phyloP scores from a whole-genome alignment of 2,797 vertebrate species.

The Catharus ustulatus region DNA sequence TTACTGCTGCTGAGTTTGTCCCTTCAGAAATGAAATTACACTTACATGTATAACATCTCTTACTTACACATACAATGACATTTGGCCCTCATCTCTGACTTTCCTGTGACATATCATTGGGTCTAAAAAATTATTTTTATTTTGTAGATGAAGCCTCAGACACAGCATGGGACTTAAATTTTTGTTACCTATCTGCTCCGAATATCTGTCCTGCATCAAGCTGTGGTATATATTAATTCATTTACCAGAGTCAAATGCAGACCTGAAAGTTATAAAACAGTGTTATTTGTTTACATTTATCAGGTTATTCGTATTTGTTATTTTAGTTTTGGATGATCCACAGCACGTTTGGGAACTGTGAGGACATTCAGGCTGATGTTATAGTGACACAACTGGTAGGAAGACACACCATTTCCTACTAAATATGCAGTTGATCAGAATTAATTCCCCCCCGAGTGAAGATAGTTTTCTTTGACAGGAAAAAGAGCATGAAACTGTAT shows the following conservation, averaged over 20 bases:
- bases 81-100: neutral
- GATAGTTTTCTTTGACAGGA: neutral
- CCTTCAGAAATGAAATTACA: neutral
- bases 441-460: neutral
- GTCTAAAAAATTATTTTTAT: neutral
- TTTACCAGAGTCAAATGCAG: neutral
- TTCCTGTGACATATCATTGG: neutral
- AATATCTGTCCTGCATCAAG: neutral
- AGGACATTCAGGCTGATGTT: neutral
- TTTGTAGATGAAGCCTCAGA: neutral
- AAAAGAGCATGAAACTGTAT: neutral
- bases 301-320: neutral
- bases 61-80: neutral
- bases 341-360: rapidly evolving
- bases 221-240: neutral
- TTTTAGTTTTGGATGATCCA: neutral
- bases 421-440: neutral
- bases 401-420: neutral
- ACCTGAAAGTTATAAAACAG: neutral
- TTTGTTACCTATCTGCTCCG: neutral
- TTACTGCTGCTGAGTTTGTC: neutral
- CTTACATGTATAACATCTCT: neutral
- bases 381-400: neutral
- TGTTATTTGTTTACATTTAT: neutral
- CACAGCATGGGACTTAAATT: neutral